A percentile compares a stretch with the other conserved stretches of the same genome.
phyloP scores from a whole-genome alignment of 2,888 invertebrate species.

The Neoitamus cyanurus region DNA sequence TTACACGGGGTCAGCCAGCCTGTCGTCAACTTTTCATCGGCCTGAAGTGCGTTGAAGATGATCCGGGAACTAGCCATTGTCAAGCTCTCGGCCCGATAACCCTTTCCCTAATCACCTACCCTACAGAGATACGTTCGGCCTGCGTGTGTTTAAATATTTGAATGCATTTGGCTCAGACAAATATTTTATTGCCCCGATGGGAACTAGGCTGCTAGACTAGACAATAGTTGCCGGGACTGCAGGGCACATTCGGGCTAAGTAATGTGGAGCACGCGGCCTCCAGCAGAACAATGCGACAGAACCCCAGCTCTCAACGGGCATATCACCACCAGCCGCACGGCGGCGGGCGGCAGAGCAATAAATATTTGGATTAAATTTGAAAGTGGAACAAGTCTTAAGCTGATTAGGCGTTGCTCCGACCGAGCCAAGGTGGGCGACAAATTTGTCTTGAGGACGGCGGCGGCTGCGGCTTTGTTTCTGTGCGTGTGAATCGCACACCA shows the following conservation, averaged over 20 bases:
- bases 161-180: neutral
- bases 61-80: neutral
- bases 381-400: conserved; percentile 38
- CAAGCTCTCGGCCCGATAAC: neutral
- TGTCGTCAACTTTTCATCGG: conserved; percentile 6
- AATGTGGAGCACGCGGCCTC: neutral
- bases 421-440: conserved; percentile 27
- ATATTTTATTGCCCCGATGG: conserved; percentile 12
- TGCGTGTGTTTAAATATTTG: neutral
- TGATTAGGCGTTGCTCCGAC: conserved; percentile 6
- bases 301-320: neutral
- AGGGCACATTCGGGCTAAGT: conserved; percentile 4
- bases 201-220: neutral
- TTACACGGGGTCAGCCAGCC: conserved; percentile 1
- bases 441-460: conserved; percentile 8
- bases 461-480: neutral
- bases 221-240: neutral
- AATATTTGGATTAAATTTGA: conserved; percentile 40
- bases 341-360: conserved; percentile 10
- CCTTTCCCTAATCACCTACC: neutral
- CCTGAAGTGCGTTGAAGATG: neutral
- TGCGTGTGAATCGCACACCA: neutral
- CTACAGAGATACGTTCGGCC: neutral
- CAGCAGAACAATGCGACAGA: neutral
- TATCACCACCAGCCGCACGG: neutral